Percentiles rank a stretch among this genome's conserved stretches.
Evolutionary conservation across 2,113 vertebrate genomes (phyloP).

Genomic region (Mastomys natalensis): DNA sequence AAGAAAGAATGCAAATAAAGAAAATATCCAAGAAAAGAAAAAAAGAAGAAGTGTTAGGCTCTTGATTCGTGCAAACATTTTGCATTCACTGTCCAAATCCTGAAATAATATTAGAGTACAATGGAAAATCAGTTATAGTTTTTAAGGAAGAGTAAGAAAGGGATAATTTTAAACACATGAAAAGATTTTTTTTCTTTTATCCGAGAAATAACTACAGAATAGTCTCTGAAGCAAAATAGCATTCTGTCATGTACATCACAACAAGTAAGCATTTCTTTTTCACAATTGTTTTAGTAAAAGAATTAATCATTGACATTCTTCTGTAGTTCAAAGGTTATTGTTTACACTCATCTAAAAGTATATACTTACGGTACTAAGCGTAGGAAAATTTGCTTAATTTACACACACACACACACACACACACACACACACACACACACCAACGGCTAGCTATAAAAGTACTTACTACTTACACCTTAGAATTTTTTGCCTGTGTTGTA

Average conservation of each 20-base stretch:
- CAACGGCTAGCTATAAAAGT: background rate
- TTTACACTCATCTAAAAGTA: background rate
- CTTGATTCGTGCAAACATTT: background rate
- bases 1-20: too few species aligned
- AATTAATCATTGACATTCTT: background rate
- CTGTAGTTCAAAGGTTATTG: too few species aligned
- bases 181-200: background rate
- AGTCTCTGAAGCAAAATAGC: background rate
- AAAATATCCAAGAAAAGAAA: too few species aligned
- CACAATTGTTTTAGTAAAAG: background rate
- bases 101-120: background rate
- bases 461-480: slow-evolving; percentile 30
- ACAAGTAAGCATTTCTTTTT: background rate
- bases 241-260: background rate
- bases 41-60: background rate
- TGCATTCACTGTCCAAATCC: background rate
- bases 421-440: background rate
- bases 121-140: background rate
- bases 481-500: slow-evolving; percentile 65
- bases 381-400: background rate
- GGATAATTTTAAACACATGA: background rate
- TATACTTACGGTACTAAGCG: background rate
- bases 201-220: background rate
- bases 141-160: background rate
- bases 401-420: background rate